Evolutionary conservation across 2,113 vertebrate genomes (phyloP), one percentile per base, ranked within the genome.

Genomic region (Arothron firmamentum): DNA sequence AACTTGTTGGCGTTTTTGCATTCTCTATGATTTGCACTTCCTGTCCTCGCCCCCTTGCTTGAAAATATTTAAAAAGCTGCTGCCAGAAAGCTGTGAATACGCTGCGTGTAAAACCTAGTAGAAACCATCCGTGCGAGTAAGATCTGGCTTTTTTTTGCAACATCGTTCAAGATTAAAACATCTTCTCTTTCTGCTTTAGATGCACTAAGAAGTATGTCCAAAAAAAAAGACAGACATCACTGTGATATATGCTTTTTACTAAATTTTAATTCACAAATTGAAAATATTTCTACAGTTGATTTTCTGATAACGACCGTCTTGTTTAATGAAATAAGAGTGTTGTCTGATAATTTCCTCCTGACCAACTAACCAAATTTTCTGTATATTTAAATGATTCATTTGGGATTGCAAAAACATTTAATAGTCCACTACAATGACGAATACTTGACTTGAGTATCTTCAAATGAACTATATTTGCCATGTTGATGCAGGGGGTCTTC

Each of bases 231-330:
- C 84, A 87, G 79, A 83, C 75, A 73, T 81, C 85, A 88, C 84
- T 89, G 88, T 89, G 85, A 88, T 66, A 81, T 71, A 72, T 71
- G 72, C 70, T 83, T 85, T 88, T 85, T 86, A 81, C 77, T 1
- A 80, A 71, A 63, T 75, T 77, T 59, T 49, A 77, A 81, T 85
- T 76, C 25, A 56, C 52, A 65, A 78, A 75, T 73, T 75, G 15
- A 85, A 56, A 69, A 20, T 7, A 67, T 88, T 86, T 78, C 59
- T 85, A 81, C 72, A 19, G n/a, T 66, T 69, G 2, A 83, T 81
- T 83, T 83, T 81, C 57, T 75, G 76, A 70, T 49, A 54, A 66
- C 55, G 6, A 28, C 25, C 4, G 43, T 62, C 17, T 75, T 55
- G 34, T 81, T 86, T 75, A 70, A 67, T 42, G 56, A 78, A 66